Base-by-base conservation (phyloP, 2,888 invertebrate genomes). In the Adelognathus sp. region DNA sequence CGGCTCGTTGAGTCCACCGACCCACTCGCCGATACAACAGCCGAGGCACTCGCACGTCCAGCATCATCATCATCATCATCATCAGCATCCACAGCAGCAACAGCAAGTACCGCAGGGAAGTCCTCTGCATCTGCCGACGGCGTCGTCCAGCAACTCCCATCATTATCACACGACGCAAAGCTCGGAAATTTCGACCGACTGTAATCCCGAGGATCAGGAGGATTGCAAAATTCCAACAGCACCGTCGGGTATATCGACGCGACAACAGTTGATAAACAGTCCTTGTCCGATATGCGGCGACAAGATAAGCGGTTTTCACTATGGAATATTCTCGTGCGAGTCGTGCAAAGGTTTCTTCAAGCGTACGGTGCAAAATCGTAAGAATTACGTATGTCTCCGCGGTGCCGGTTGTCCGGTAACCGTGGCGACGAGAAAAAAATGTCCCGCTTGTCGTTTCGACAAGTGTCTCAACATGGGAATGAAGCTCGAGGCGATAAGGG, bases 331-430 rank as follows among this genome's bases (percentile, higher is more conserved):
- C 93, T 98, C 98, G 9, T 99, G 99, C 92, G 99, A 99, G 91
- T 98, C 98, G 18, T 99, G 99, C 92, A 99, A 99, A 92, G 98
- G 98, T 1, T 99, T 99, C 93, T 99, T 99, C 93, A 99, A 99
- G 92, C 94, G 99, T 79, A 99, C 98, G 18, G 98, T 99, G n/a
- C 99, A 99, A 92, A 99, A 99, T 91, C 95, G 98, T 84, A 99
- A 99, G 93, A 97, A 98, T 91, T 99, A 98, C 92, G 97, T 98
- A 88, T 99, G 99, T 90, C 93, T 97, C 58, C 93, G 98, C 27
- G 98, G 98, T 1, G 97, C 97, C 0, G 95, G 95, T 85, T 99
- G 99, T 92, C 97, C 97, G 24, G 97, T 99, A 9, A 97, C 97
- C 6, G 97, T 98, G 41, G 96, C 97, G 1, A 98, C 98, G 2